A percentile compares a stretch with the other conserved stretches of the same genome.
phyloP scores from a whole-genome alignment of 2,797 vertebrate species.

The Pachyuromys duprasi region DNA sequence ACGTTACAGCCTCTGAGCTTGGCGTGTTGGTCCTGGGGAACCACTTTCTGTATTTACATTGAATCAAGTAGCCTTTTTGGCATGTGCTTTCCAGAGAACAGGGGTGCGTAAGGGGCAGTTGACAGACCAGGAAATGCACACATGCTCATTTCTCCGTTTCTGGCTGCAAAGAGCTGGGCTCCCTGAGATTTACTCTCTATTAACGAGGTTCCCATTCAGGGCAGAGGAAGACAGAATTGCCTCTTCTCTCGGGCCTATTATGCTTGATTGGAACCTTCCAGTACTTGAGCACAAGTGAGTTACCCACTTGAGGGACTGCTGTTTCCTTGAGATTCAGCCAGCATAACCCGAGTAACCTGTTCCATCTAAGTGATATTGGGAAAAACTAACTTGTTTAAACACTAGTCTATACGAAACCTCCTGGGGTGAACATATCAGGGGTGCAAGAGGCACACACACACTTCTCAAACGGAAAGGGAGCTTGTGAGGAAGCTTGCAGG shows the following conservation, averaged over 20 bases:
- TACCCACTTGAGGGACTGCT: constrained; percentile 53
- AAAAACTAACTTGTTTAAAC: constrained; percentile 65
- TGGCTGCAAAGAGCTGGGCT: constrained; percentile 3
- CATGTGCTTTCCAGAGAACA: constrained; percentile 4
- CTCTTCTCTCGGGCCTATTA: constrained; percentile 20
- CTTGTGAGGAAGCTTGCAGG: neutral
- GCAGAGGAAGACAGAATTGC: constrained; percentile 54
- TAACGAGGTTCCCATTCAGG: neutral
- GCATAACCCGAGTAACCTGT: constrained; percentile 47
- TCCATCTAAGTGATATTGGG: constrained; percentile 57
- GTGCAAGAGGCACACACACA: neutral
- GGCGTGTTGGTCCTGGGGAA: neutral
- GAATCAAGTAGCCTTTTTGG: constrained; percentile 50
- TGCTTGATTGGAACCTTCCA: constrained; percentile 20
- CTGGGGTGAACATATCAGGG: neutral
- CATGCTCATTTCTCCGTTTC: constrained; percentile 13
- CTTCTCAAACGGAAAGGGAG: constrained; percentile 52
- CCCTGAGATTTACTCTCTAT: constrained; percentile 34
- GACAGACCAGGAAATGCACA: constrained; percentile 12
- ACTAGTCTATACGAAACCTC: constrained; percentile 9
- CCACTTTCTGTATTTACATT: neutral
- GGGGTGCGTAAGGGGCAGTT: neutral
- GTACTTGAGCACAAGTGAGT: constrained; percentile 53
- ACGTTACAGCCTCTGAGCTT: neutral
- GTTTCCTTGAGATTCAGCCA: constrained; percentile 70